Evolutionary conservation across 2,797 vertebrate genomes (phyloP), one percentile per base, ranked within the genome.

Genomic region (Alosa sapidissima): DNA sequence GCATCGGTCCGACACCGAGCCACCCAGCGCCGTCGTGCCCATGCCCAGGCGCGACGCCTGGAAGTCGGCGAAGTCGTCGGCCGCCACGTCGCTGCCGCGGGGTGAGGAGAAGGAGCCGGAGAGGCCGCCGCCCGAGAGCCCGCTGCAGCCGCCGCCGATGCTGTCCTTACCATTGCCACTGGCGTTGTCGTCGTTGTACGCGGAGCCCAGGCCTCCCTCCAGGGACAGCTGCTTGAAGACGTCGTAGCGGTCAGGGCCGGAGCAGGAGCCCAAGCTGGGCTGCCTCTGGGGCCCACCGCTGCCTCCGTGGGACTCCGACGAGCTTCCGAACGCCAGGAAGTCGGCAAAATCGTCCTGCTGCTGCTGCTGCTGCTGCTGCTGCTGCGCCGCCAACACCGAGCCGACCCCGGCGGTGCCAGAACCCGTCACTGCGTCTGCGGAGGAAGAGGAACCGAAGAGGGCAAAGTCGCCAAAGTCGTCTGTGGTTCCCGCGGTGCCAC

Each of bases 291-390:
- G 24, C 45, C 68, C 85, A 16, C 54, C n/a, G 21, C 72, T 7
- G 85, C 94, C 92, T 0, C 85, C 84, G 89, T 93, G 94, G 4
- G 91, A 89, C 85, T 95, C 94, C 24, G 94, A 91, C 62, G 96
- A 95, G 85, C 93, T 96, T 83, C 95, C 96, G 75, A 99, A 99
- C 14, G 98, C 97, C 97, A 99, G 97, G 89, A 99, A 99, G 93
- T 99, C 98, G 75, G 98, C 98, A 94, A 99, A 99, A 93, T 99
- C 98, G 54, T 99, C 98, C 85, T 98, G 98, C 93, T 72, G 65
- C 33, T 68, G 65, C 28, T 68, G 62, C 24, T 0, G 90, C 83
- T 8, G 95, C 72, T 0, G 92, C 90, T 49, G 91, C 95, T 65
- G 95, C 93, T 89, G 65, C 0, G 24, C 28, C 8, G 95, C 95